These are phyloP conservation scores for Sardinella longiceps DNA, from an alignment of 2,797 vertebrate genomes.

Conservation along the genomic window DNA sequence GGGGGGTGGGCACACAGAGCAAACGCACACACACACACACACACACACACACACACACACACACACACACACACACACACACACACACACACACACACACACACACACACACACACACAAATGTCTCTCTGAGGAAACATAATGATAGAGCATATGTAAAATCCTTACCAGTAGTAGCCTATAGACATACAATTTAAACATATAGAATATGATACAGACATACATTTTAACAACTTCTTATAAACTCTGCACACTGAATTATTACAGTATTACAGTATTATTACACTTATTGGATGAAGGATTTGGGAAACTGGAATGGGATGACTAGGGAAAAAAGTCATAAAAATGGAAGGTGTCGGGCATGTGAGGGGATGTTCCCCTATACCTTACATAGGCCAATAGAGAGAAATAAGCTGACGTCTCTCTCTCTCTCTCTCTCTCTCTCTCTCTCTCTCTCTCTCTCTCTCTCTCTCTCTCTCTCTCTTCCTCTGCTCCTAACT, in stretches of 20 bases:
- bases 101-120: conserved; percentile 5
- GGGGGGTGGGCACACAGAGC: not conserved
- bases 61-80: not conserved
- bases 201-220: too few relatives aligned
- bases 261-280: too few relatives aligned
- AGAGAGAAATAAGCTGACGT: not conserved
- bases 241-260: too few relatives aligned
- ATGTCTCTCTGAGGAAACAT: not conserved
- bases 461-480: not conserved
- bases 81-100: conserved; percentile 18
- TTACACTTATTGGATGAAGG: too few relatives aligned
- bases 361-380: not conserved
- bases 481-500: not conserved
- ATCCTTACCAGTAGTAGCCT: too few relatives aligned
- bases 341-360: not conserved
- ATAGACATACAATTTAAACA: too few relatives aligned
- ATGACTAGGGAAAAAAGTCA: not conserved
- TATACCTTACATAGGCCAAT: not conserved
- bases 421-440: not conserved
- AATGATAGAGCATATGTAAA: not conserved
- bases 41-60: not conserved
- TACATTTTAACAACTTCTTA: too few relatives aligned
- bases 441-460: too few relatives aligned
- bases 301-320: too few relatives aligned
- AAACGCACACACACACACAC: not conserved